These are phyloP conservation scores for Amblyteles armatorius DNA, from an alignment of 2,888 invertebrate species.

Conservation along the genomic window DNA sequence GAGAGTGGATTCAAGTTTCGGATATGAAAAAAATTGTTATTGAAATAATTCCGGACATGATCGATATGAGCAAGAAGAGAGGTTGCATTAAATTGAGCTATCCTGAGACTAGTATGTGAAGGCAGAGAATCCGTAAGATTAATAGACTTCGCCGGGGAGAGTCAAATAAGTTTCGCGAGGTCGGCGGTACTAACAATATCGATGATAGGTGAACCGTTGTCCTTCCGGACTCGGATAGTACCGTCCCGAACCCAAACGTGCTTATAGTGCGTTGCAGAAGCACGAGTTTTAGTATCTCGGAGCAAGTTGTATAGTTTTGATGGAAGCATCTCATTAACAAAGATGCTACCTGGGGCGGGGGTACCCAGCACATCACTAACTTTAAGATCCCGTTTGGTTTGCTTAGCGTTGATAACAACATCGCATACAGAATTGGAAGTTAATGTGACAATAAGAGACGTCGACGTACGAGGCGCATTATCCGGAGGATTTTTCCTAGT, in stretches of 20 bases:
- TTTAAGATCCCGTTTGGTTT: not conserved
- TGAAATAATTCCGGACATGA: not conserved
- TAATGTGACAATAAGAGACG: not conserved
- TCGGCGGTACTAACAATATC: not conserved
- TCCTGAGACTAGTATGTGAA: not conserved
- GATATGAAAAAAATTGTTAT: constrained; percentile 9
- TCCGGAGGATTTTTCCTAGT: not conserved
- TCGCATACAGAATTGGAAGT: not conserved
- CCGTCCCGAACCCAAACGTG: not conserved
- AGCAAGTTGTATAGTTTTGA: not conserved
- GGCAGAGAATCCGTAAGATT: too few relatives aligned
- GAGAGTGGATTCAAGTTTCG: constrained; percentile 45
- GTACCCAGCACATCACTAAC: not conserved
- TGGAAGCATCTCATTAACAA: not conserved
- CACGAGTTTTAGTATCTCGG: not conserved
- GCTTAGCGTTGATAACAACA: not conserved
- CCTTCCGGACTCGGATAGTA: not conserved
- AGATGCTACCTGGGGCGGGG: not conserved
- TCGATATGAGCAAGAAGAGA: constrained; percentile 30
- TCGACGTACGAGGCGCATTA: not conserved
- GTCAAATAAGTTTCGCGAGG: not conserved
- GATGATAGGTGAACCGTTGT: not conserved
- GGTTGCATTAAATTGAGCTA: constrained; percentile 38
- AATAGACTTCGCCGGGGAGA: not conserved
- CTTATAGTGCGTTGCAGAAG: not conserved